Conservation (phyloP, 2,113 vertebrate genomes). For the Bubo bubo region DNA sequence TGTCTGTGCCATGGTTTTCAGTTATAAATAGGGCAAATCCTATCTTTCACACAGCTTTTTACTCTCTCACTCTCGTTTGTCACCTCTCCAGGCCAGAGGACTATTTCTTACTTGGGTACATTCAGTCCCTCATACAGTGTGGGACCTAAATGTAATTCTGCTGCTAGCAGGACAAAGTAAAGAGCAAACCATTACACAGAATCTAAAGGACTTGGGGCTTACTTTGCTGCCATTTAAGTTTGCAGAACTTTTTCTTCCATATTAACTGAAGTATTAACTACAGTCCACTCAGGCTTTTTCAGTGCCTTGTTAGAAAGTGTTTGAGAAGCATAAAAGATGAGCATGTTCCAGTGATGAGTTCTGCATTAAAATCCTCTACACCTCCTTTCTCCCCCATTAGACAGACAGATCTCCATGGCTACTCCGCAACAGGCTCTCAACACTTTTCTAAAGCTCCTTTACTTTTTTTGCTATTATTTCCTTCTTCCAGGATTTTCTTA, state of each 20-base stretch:
- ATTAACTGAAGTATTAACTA: neutral
- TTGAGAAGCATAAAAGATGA: neutral
- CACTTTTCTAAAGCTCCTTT: neutral
- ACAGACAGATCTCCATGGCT: neutral
- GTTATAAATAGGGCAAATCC: neutral
- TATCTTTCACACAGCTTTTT: neutral
- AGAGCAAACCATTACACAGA: neutral
- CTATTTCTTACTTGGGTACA: neutral
- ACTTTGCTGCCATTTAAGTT: neutral
- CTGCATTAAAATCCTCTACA: neutral
- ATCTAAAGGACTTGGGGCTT: neutral
- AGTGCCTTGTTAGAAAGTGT: neutral
- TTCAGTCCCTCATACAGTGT: neutral
- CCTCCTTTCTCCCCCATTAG: neutral
- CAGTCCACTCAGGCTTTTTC: neutral
- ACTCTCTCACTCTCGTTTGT: neutral
- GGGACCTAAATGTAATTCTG: neutral
- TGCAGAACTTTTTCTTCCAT: neutral
- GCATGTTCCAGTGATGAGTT: neutral
- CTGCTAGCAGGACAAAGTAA: neutral
- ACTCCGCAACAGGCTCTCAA: neutral
- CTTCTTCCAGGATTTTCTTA: neutral
- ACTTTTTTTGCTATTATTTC: neutral
- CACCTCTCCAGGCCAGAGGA: neutral
- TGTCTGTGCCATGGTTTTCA: neutral